Base-by-base conservation (phyloP, 2,888 invertebrate species). In the Drosophila rellima region DNA sequence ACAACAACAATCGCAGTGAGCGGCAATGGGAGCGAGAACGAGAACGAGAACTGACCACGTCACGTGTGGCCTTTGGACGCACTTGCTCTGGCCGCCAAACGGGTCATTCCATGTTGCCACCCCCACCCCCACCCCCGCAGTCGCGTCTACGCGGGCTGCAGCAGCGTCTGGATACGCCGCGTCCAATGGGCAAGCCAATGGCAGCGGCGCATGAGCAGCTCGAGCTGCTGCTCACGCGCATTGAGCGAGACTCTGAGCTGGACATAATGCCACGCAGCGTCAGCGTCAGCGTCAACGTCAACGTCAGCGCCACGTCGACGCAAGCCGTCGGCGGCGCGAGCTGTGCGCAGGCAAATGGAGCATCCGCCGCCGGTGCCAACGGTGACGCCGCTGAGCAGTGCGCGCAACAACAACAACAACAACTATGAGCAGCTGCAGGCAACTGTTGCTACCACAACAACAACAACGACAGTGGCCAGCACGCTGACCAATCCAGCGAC, bases 201-300 rank as follows among this genome's bases (percentile, higher is more conserved):
- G 67, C 66, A 6, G 67, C 26, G 18, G 77, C 82, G 5, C 87
- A 79, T 42, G 51, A 79, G 10, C 74, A 79, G 35, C 62, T 83
- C 59, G 84, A 86, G 23, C 45, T 66, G 11, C 18, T 86, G 69
- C 67, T 83, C 5, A 33, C 62, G 18, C 60, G 67, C 47, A 77
- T 83, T 26, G 82, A 86, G 52, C 66, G 20, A 15, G 60, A 33
- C 45, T 35, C 29, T 2, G 62, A 31, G 3, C 31, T 17, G 39
- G 8, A 18, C 35, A 11, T 7, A 18, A 10, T 15, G 33, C 18
- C 47, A 11, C 0, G 11, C 11, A 15, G 10, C 26, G 33, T 13
- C 45, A 29, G 5, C 10, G 26, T 1, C 15, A 5, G 10, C 11
- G 11, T 6, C 47, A 1, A 47, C 17, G 11, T 5, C 47, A 7